phyloP scores from a whole-genome alignment of 2,888 invertebrate species.

The Tiphia femorata region DNA sequence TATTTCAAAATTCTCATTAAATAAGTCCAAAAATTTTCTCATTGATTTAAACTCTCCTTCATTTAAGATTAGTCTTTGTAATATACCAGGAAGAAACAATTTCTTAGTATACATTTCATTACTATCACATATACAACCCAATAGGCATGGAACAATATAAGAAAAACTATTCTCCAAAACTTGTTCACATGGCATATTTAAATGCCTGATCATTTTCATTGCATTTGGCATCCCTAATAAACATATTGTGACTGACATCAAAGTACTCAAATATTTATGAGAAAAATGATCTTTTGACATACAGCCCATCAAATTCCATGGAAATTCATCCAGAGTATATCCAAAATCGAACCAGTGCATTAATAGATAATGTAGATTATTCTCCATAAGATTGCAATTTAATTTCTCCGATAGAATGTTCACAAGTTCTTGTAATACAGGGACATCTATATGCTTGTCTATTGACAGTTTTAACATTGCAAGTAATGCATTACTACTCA shows the following conservation, averaged over 20 bases:
- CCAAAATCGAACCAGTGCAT: constrained; percentile 70
- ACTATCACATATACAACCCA: constrained; percentile 29
- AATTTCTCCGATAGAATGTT: constrained; percentile 60
- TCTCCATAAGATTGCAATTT: constrained; percentile 58
- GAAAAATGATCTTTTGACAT: constrained; percentile 66
- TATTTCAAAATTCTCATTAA: constrained; percentile 62
- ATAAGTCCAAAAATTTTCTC: constrained; percentile 49
- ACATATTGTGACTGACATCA: constrained; percentile 68
- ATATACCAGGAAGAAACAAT: no score
- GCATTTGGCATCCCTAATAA: constrained; percentile 55
- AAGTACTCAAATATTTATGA: constrained; percentile 60
- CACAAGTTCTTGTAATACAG: constrained; percentile 69
- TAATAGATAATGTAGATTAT: constrained; percentile 71
- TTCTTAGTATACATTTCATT: no score
- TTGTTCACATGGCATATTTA: constrained; percentile 48
- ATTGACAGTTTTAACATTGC: constrained; percentile 72
- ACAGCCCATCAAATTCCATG: constrained; percentile 68
- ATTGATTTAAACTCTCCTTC: constrained; percentile 47
- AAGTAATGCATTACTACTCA: constrained; percentile 72
- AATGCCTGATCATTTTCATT: constrained; percentile 51
- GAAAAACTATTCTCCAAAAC: constrained; percentile 58
- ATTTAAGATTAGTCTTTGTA: no score
- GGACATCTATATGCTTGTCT: constrained; percentile 69
- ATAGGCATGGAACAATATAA: constrained; percentile 46
- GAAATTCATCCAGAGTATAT: constrained; percentile 67